Conservation (phyloP, 2,888 invertebrate species). For the Drosophila nr. fundita region DNA sequence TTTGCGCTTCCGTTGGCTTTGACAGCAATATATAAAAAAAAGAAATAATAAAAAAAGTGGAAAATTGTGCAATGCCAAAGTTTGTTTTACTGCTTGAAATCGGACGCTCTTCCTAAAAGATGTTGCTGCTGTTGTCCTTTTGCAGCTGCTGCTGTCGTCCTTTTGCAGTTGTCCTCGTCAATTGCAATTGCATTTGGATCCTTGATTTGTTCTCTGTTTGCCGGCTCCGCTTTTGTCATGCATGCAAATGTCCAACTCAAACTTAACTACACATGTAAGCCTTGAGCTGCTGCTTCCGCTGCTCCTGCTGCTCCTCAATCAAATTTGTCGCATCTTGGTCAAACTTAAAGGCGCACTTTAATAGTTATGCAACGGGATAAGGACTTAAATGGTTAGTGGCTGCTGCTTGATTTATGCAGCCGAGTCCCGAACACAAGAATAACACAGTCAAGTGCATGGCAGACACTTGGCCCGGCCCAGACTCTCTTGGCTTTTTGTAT, state of each 20-base stretch:
- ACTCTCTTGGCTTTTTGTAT: conserved; percentile 67
- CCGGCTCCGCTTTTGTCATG: conserved; percentile 38
- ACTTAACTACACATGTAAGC: conserved; percentile 39
- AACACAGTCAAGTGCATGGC: conserved; percentile 80
- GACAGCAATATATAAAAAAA: conserved; percentile 58
- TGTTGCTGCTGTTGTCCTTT: conserved; percentile 24
- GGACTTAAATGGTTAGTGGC: conserved; percentile 10
- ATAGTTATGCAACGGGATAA: conserved; percentile 33
- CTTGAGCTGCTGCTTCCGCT: conserved; percentile 33
- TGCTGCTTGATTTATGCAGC: conserved; percentile 71
- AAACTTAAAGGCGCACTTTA: conserved; percentile 64
- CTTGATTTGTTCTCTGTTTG: conserved; percentile 51
- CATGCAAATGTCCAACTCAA: conserved; percentile 56
- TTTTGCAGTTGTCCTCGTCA: conserved; percentile 39
- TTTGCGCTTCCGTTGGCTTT: conserved; percentile 58
- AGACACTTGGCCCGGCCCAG: conserved; percentile 68
- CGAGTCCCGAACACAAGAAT: conserved; percentile 62
- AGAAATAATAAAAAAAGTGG: not conserved
- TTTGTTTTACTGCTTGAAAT: conserved; percentile 61
- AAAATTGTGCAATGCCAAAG: conserved; percentile 49
- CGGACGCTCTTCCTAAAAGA: conserved; percentile 39
- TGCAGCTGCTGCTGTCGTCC: conserved; percentile 8
- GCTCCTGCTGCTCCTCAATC: conserved; percentile 46
- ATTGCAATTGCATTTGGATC: conserved; percentile 57
- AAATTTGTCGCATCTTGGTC: conserved; percentile 57